Conservation (phyloP, 1,140 invertebrate genomes). For the Sinella curviseta region DNA sequence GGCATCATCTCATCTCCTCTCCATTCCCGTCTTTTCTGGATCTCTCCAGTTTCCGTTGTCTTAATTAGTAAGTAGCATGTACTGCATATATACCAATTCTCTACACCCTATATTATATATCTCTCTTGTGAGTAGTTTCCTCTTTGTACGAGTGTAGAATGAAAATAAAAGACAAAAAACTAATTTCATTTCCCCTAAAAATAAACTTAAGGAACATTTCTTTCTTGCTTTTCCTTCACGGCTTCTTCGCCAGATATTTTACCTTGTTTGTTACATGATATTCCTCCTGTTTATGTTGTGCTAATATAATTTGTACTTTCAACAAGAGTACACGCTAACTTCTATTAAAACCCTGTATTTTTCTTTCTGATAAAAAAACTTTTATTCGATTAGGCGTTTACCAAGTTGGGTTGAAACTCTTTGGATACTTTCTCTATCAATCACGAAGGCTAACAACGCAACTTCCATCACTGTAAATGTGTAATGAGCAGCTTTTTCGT, state of each 20-base stretch:
- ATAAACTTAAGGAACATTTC: background rate
- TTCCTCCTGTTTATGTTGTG: background rate
- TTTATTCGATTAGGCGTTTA: too few relatives aligned
- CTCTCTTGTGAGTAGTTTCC: background rate
- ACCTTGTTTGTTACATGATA: background rate
- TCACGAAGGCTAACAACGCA: too few relatives aligned
- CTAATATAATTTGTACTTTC: background rate
- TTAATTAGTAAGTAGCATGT: constrained; percentile 1
- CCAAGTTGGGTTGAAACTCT: too few relatives aligned
- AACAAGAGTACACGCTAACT: background rate
- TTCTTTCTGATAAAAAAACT: too few relatives aligned
- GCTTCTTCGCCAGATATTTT: background rate
- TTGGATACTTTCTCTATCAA: too few relatives aligned
- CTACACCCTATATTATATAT: background rate
- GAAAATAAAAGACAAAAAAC: background rate
- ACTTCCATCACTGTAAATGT: too few relatives aligned
- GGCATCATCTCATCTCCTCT: constrained; percentile 15
- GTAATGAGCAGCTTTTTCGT: too few relatives aligned
- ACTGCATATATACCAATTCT: background rate
- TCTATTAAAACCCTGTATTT: too few relatives aligned
- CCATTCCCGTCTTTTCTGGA: background rate
- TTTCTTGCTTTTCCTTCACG: background rate
- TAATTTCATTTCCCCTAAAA: constrained; percentile 22
- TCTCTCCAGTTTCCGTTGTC: constrained; percentile 10
- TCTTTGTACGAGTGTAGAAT: background rate